These are phyloP conservation scores for Eledona agricola DNA, from an alignment of 2,888 invertebrate species.

Conservation along the genomic window DNA sequence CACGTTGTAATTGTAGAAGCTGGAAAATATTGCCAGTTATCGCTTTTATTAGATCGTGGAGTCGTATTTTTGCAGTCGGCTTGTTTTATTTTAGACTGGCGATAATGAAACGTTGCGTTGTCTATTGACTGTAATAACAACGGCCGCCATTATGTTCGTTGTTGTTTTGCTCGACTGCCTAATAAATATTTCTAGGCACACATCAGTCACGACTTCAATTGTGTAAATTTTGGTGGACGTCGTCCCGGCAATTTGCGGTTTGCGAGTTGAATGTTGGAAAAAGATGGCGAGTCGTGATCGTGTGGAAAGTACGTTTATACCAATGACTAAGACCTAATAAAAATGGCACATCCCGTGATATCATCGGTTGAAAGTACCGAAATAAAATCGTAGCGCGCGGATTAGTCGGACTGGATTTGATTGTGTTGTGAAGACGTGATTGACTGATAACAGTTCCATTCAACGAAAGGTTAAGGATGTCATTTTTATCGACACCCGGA, in stretches of 20 bases:
- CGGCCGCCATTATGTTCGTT: not conserved
- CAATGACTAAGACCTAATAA: conserved; percentile 27
- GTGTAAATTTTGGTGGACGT: conserved; percentile 4
- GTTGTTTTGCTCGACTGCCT: conserved; percentile 5
- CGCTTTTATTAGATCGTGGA: conserved; percentile 26
- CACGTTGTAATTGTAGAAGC: no score
- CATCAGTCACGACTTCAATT: conserved; percentile 20
- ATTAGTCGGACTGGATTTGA: no score
- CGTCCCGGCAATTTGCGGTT: conserved; percentile 9
- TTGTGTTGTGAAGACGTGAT: not conserved
- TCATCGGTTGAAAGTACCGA: conserved; percentile 25
- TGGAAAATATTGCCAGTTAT: conserved; percentile 6
- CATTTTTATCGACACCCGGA: conserved; percentile 3
- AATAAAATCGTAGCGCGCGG: no score
- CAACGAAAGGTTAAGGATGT: conserved; percentile 9
- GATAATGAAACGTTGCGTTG: conserved; percentile 12
- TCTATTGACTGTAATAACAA: conserved; percentile 2
- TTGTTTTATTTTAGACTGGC: conserved; percentile 13
- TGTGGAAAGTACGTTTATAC: conserved; percentile 25
- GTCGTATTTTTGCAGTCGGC: conserved; percentile 15
- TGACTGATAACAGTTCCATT: conserved; percentile 6
- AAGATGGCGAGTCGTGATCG: conserved; percentile 17
- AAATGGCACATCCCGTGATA: conserved; percentile 37
- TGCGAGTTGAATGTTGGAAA: conserved; percentile 9
- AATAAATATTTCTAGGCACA: conserved; percentile 21